These are phyloP conservation scores for Stegophylla sp. DNA, from an alignment of 2,888 invertebrate species.

Conservation along the genomic window DNA sequence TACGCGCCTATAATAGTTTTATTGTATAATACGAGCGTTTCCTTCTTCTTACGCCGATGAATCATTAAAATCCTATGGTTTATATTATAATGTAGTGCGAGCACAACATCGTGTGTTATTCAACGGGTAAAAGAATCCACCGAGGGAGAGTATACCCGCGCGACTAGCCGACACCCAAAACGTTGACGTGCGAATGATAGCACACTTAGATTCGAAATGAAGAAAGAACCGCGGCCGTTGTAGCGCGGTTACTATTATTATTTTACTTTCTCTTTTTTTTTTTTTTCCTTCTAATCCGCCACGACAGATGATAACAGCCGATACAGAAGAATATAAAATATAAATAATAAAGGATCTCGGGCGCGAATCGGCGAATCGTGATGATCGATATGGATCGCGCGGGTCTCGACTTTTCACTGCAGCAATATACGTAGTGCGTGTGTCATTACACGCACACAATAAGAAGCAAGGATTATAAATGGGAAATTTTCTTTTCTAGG, in stretches of 20 bases:
- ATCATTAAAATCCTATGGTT: neutral
- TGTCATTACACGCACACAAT: constrained; percentile 34
- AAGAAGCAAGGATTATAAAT: too few relatives aligned
- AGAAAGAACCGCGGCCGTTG: constrained; percentile 26
- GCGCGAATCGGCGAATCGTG: constrained; percentile 54
- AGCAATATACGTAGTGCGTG: too few relatives aligned
- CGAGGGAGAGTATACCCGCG: too few relatives aligned
- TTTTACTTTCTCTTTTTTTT: constrained; percentile 49
- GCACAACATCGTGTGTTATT: too few relatives aligned
- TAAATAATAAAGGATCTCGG: constrained; percentile 26
- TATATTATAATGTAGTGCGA: neutral
- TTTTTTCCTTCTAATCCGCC: constrained; percentile 6
- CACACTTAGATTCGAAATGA: constrained; percentile 51
- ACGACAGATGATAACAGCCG: constrained; percentile 39
- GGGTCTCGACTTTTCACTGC: constrained; percentile 47
- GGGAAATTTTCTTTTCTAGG: too few relatives aligned
- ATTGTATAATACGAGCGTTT: neutral
- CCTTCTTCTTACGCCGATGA: neutral
- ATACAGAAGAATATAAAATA: constrained; percentile 32
- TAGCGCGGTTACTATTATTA: too few relatives aligned
- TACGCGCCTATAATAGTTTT: neutral
- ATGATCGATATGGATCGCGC: constrained; percentile 55
- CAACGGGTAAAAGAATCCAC: constrained; percentile 3
- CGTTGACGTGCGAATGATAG: constrained; percentile 44
- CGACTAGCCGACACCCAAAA: constrained; percentile 39